Conservation (phyloP, 2,113 vertebrate genomes). For the Blennius ocellaris region DNA sequence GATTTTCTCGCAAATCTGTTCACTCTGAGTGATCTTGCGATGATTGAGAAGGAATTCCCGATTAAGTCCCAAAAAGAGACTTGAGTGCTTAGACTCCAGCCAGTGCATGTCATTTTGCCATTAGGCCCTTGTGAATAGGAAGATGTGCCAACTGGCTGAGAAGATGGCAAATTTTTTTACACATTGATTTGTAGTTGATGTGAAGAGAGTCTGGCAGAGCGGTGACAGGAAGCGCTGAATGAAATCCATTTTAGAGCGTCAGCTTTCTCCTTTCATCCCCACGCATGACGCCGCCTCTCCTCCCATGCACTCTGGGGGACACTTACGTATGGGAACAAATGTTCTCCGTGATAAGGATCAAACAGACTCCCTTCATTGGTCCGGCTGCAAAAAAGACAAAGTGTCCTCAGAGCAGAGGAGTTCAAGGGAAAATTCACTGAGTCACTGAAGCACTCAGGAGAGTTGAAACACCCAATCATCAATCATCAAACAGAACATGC, state of each 20-base stretch:
- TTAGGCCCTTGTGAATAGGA: constrained; percentile 32
- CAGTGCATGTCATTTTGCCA: constrained; percentile 18
- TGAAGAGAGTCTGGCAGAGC: constrained; percentile 21
- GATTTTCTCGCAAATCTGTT: constrained; percentile 13
- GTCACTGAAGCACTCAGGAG: neutral
- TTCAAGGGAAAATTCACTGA: constrained; percentile 15
- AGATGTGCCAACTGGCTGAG: constrained; percentile 28
- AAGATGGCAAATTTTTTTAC: constrained; percentile 41
- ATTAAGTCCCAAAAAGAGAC: constrained; percentile 17
- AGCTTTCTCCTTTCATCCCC: constrained; percentile 42
- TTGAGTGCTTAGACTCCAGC: constrained; percentile 37
- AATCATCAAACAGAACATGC: neutral
- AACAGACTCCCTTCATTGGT: constrained; percentile 39
- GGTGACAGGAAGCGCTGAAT: constrained; percentile 39
- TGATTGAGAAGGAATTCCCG: constrained; percentile 37
- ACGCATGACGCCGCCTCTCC: constrained; percentile 37
- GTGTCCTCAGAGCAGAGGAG: neutral
- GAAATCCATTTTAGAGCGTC: constrained; percentile 41
- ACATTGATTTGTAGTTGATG: constrained; percentile 42
- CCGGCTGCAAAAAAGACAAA: constrained; percentile 37
- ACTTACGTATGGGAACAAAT: constrained; percentile 54
- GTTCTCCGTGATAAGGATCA: constrained; percentile 61
- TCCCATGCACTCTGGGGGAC: constrained; percentile 22
- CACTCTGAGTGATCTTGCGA: constrained; percentile 14
- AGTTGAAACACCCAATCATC: neutral